Evolutionary conservation across 2,888 invertebrate genomes (phyloP).

Genomic region (Erpobdella octoculata): DNA sequence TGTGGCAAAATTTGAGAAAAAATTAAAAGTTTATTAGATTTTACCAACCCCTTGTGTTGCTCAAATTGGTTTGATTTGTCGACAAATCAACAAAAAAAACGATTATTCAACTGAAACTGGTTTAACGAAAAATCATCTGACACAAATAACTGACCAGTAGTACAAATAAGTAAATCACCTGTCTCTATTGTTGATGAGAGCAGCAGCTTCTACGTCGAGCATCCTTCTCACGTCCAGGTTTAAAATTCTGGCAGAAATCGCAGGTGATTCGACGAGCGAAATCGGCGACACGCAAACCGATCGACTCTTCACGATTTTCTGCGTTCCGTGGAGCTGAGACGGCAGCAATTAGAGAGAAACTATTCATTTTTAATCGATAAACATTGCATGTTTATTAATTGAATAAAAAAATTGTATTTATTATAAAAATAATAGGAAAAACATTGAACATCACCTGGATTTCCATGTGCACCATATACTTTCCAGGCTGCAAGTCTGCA

Average conservation of each 20-base stretch:
- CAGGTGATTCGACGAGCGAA: neutral
- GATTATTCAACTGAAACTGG: too few relatives aligned
- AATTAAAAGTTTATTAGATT: too few relatives aligned
- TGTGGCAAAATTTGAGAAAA: too few relatives aligned
- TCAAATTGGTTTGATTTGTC: too few relatives aligned
- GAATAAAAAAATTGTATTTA: neutral
- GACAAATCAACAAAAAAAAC: too few relatives aligned
- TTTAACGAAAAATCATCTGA: neutral
- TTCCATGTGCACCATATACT: neutral
- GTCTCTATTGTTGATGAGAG: slow-evolving; percentile 23
- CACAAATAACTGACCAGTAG: neutral
- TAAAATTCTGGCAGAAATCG: neutral
- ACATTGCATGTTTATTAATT: neutral
- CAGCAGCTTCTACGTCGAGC: slow-evolving; percentile 12
- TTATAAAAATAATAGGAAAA: neutral
- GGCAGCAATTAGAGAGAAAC: neutral
- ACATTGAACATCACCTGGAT: neutral
- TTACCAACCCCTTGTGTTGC: too few relatives aligned
- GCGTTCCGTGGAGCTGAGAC: slow-evolving; percentile 16
- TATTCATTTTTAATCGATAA: neutral
- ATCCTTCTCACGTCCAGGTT: slow-evolving; percentile 6
- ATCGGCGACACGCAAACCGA: neutral
- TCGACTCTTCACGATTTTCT: neutral
- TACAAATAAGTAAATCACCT: neutral
- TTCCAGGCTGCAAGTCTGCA: neutral